phyloP scores from a whole-genome alignment of 2,888 invertebrate genomes.

The Lycaena phlaeas region DNA sequence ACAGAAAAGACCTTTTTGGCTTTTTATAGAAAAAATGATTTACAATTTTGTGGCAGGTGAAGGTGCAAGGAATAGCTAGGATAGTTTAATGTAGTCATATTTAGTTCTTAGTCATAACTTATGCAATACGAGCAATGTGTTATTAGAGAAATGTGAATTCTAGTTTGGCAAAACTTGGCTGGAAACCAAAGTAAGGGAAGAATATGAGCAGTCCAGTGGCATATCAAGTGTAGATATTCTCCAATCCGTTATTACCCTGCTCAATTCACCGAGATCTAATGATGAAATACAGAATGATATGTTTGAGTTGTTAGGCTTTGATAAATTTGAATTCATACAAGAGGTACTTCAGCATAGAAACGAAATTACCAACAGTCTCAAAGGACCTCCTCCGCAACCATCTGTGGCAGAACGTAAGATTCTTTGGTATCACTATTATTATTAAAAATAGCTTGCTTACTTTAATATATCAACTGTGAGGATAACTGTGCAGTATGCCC shows the following conservation, averaged over 20 bases:
- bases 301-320: slow-evolving; percentile 91
- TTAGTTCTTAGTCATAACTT: too few species aligned
- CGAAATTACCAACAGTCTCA: slow-evolving; percentile 62
- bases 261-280: slow-evolving; percentile 75
- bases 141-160: too few species aligned
- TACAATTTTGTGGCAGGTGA: too few species aligned
- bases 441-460: too few species aligned
- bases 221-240: slow-evolving; percentile 74
- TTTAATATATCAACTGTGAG: too few species aligned
- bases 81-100: too few species aligned
- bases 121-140: too few species aligned
- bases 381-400: slow-evolving; percentile 33
- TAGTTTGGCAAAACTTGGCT: slow-evolving; percentile 74
- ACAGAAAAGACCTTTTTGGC: too few species aligned
- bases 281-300: slow-evolving; percentile 86
- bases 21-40: too few species aligned
- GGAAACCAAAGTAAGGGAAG: slow-evolving; percentile 63
- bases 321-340: slow-evolving; percentile 83
- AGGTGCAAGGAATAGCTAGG: too few species aligned
- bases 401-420: slow-evolving; percentile 48
- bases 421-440: not conserved
- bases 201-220: slow-evolving; percentile 52
- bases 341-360: slow-evolving; percentile 76
- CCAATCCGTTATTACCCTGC: slow-evolving; percentile 70
- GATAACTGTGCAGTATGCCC: too few species aligned